phyloP scores from a whole-genome alignment of 1,140 invertebrate species.

The Neoseiulus cucumeris region DNA sequence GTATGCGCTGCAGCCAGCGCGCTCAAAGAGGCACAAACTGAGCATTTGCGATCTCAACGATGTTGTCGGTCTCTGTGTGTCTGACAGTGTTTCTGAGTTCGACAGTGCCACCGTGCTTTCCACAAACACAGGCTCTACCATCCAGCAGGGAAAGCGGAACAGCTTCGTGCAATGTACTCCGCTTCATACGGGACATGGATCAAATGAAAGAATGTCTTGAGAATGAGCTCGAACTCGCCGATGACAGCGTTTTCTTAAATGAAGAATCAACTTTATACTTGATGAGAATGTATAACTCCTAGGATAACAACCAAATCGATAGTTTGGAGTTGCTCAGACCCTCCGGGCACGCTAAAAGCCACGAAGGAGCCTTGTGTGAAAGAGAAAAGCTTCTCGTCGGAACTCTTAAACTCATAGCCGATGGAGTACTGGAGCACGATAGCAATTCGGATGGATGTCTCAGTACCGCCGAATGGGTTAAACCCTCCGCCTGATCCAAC shows the following conservation, averaged over 20 bases:
- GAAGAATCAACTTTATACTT: conserved; percentile 3
- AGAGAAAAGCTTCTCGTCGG: neutral
- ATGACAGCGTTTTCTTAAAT: neutral
- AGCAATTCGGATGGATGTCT: neutral
- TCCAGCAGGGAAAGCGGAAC: neutral
- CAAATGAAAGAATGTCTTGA: neutral
- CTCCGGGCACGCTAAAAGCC: neutral
- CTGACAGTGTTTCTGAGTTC: too few relatives aligned
- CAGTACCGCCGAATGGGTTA: neutral
- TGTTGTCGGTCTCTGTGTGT: too few relatives aligned
- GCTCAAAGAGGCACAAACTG: too few relatives aligned
- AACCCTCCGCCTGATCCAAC: neutral
- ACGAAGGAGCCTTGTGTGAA: neutral
- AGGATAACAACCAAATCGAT: neutral
- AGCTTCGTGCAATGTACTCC: neutral
- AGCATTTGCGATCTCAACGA: too few relatives aligned
- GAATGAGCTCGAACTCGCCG: neutral
- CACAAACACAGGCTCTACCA: too few relatives aligned
- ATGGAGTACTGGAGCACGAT: neutral
- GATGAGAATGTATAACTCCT: neutral
- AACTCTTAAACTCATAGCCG: neutral
- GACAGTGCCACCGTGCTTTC: too few relatives aligned
- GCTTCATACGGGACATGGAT: neutral
- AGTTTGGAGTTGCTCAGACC: neutral
- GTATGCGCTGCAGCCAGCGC: too few relatives aligned